A percentile compares a stretch with the other conserved stretches of the same genome.
Evolutionary conservation across 2,113 vertebrate genomes (phyloP).

Genomic region (Myrmecobius fasciatus): DNA sequence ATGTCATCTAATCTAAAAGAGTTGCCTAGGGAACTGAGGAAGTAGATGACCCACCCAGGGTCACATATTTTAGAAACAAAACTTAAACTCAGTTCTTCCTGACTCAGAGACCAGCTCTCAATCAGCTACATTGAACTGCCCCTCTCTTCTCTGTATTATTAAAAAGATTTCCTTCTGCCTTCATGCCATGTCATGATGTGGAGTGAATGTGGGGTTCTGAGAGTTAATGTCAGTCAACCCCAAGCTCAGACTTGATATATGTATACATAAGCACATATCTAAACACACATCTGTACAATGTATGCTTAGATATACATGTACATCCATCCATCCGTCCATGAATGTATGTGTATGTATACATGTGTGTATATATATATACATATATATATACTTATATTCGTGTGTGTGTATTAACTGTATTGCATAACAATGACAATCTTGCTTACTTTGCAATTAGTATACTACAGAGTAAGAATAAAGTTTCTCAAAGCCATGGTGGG

Average conservation of each 20-base stretch:
- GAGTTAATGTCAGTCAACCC: neutral
- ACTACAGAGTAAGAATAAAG: constrained; percentile 96
- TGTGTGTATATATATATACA: no score
- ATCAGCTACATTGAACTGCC: neutral
- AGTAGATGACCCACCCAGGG: neutral
- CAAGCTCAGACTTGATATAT: neutral
- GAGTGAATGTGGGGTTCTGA: neutral
- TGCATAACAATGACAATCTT: neutral
- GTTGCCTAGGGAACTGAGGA: neutral
- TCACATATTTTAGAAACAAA: neutral
- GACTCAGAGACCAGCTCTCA: neutral
- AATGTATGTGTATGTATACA: no score
- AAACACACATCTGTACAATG: no score
- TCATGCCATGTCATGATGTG: neutral
- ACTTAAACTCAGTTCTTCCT: neutral
- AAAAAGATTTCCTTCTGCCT: neutral
- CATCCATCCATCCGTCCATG: no score
- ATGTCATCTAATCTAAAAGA: constrained; percentile 42
- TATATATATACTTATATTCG: no score
- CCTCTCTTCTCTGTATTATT: neutral
- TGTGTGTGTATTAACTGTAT: neutral
- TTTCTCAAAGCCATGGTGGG: constrained; percentile 97
- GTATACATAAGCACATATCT: no score
- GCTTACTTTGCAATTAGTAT: constrained; percentile 92
- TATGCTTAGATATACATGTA: no score